Base-by-base conservation (phyloP, 2,113 vertebrate genomes). In the Alligator sinensis region DNA sequence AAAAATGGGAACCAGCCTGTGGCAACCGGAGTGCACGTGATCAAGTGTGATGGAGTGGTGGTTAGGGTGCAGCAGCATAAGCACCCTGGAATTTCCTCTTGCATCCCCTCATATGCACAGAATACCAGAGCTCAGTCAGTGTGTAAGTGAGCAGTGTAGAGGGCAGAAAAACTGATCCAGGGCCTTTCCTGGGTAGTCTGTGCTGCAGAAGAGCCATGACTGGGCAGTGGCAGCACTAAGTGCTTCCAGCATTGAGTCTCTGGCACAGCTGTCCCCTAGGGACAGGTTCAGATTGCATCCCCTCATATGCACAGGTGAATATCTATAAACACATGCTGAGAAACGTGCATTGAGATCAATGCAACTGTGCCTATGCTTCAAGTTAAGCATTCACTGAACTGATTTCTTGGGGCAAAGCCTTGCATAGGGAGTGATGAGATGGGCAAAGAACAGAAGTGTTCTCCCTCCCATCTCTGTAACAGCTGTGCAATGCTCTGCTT, bases 141-240 rank as follows among this genome's bases (percentile, higher is more conserved):
- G 24, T 22, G 21, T 24, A 62, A 62, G 21, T 62, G 61, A 24
- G 61, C 61, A 62, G 61, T 19, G 21, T 24, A 19, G 24, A 24
- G 61, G 19, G 21, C 19, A 24, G 61, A 62, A 7, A 62, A 8
- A 62, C 10, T 84, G 64, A 68, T 66, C 58, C 62, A 9, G 4
- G n/a, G 75, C 13, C 8, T 62, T 19, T 62, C 61, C 0, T 0
- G n/a, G 34, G 72, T 84, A 17, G 3, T 6, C 11, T 24, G 68
- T 25, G 63, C 75, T 90, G 60, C 62, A 16, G 79, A 79, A 55
- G 72, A 72, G 19, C 57, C 22, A 4, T 62, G 24, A 72, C n/a
- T 4, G 19, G 1, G 5, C 55, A 1, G 0, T 12, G 54, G 11
- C 11, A 82, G n/a, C 61, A 62, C 13, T 62, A 24, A 62, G 13